Evolutionary conservation across 1,140 invertebrate genomes (phyloP).

Genomic region (Polypedilum pembai): DNA sequence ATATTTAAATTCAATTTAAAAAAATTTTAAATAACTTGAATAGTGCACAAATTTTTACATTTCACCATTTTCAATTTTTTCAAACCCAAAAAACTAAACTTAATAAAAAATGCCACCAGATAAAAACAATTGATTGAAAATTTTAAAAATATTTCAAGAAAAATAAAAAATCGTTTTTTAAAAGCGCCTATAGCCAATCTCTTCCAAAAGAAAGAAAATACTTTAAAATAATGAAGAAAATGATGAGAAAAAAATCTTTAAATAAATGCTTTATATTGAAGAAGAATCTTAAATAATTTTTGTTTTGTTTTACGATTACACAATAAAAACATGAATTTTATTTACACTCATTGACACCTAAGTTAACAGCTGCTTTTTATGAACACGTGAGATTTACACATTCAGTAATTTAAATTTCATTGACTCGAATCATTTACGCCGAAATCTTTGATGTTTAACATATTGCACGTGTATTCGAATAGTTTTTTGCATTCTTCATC

Average conservation of each 20-base stretch:
- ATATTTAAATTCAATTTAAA: constrained; percentile 7
- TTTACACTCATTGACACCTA: no score
- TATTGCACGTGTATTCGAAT: constrained; percentile 45
- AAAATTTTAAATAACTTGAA: background rate
- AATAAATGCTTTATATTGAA: constrained; percentile 11
- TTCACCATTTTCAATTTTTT: background rate
- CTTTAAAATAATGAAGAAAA: background rate
- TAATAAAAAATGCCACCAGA: background rate
- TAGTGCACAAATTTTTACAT: constrained; percentile 11
- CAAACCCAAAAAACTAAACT: background rate
- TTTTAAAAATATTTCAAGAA: constrained; percentile 5
- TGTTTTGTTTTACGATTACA: no score
- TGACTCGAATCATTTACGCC: constrained; percentile 32
- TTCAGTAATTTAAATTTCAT: no score
- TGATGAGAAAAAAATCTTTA: background rate
- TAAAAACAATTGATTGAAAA: background rate
- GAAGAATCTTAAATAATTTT: background rate
- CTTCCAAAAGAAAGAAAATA: background rate
- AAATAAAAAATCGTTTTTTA: background rate
- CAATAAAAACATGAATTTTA: no score
- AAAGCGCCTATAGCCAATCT: constrained; percentile 14
- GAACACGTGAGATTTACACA: no score
- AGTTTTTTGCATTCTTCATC: constrained; percentile 42
- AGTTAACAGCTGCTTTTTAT: no score
- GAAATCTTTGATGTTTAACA: constrained; percentile 45